Conservation (phyloP, 2,888 invertebrate genomes). For the Cryptus armator region DNA sequence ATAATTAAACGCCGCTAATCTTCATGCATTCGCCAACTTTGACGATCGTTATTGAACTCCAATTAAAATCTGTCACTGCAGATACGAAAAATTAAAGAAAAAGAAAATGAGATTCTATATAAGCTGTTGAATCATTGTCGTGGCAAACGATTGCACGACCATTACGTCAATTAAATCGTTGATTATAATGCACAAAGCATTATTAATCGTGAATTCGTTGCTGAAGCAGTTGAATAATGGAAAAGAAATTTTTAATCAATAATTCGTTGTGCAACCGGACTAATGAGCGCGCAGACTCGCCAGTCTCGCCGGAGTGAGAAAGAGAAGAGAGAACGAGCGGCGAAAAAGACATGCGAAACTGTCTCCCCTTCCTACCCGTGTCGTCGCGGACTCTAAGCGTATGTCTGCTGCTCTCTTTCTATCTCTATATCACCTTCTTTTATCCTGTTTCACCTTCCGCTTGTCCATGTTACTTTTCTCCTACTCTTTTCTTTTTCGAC, state of each 20-base stretch:
- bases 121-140: background rate
- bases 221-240: constrained; percentile 50
- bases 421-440: constrained; percentile 40
- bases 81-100: background rate
- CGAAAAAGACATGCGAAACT: constrained; percentile 19
- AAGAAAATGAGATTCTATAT: background rate
- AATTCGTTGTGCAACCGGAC: constrained; percentile 52
- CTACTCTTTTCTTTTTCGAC: constrained; percentile 44
- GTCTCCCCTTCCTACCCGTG: constrained; percentile 14
- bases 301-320: constrained; percentile 37
- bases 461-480: constrained; percentile 35
- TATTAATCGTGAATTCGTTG: constrained; percentile 49
- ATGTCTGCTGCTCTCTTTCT: constrained; percentile 41
- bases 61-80: background rate
- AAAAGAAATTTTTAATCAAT: constrained; percentile 58
- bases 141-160: background rate
- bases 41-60: background rate
- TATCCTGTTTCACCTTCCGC: constrained; percentile 55
- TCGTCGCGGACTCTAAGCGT: constrained; percentile 36
- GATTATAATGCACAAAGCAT: constrained; percentile 1
- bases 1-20: background rate
- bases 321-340: constrained; percentile 11
- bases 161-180: constrained; percentile 4
- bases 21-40: background rate
- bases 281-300: constrained; percentile 64